Percentiles rank a stretch among this genome's conserved stretches.
Conservation (phyloP, 2,797 vertebrate genomes). For the Enteromius paludinosus region DNA sequence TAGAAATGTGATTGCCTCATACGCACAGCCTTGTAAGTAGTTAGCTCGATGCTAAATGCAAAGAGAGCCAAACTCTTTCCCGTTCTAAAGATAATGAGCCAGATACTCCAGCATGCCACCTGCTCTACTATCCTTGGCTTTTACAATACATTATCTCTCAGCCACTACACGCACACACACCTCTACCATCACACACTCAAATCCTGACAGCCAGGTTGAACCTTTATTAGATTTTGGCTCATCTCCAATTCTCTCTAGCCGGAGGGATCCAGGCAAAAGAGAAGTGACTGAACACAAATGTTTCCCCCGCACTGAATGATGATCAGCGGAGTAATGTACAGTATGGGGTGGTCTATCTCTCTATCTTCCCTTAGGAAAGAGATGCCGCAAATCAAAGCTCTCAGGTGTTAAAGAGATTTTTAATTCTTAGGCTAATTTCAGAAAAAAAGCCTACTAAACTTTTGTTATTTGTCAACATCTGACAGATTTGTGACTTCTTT, state of each 20-base stretch:
- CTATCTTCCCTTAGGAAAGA: not conserved
- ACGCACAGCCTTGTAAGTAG: constrained; percentile 18
- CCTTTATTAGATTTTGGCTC: constrained; percentile 56
- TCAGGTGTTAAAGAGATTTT: not conserved
- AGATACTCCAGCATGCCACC: constrained; percentile 46
- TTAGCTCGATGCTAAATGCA: constrained; percentile 33
- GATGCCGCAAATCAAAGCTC: not conserved
- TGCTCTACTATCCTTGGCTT: constrained; percentile 29
- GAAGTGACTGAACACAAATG: constrained; percentile 49
- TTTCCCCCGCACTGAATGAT: constrained; percentile 51
- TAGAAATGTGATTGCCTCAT: constrained; percentile 9
- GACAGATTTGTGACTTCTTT: not conserved
- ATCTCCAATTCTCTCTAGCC: constrained; percentile 50
- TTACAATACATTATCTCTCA: constrained; percentile 36
- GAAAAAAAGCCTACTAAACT: not conserved
- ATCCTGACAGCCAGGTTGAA: constrained; percentile 44
- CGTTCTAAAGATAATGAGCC: constrained; percentile 39
- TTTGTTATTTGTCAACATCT: not conserved
- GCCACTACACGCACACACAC: constrained; percentile 20
- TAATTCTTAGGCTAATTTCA: not conserved
- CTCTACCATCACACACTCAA: constrained; percentile 40
- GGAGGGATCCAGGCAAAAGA: constrained; percentile 50
- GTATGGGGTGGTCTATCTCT: not conserved
- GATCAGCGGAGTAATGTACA: constrained; percentile 46
- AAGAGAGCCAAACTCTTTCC: constrained; percentile 40